Percentiles rank a stretch among this genome's conserved stretches.
phyloP scores from a whole-genome alignment of 2,113 vertebrate genomes.

The Oncorhynchus tshawytscha region DNA sequence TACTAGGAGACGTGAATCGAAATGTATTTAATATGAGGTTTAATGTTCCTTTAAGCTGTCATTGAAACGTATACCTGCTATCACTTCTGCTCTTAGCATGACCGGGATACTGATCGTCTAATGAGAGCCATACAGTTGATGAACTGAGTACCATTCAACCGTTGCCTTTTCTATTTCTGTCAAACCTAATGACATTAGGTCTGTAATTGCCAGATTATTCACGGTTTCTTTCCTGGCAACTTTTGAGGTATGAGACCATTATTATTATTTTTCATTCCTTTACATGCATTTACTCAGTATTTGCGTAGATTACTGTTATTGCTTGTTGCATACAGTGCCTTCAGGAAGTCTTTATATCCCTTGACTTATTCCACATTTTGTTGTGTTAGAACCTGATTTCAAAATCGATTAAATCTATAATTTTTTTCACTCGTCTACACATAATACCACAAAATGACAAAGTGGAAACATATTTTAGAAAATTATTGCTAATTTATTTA shows the following conservation, averaged over 20 bases:
- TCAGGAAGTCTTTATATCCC: no score
- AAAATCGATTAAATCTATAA: no score
- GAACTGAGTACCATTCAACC: constrained; percentile 76
- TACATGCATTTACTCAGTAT: neutral
- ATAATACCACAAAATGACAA: no score
- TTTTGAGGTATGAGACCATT: constrained; percentile 78
- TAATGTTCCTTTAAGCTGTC: constrained; percentile 80
- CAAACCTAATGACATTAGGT: constrained; percentile 77
- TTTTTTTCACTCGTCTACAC: no score
- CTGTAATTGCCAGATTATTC: constrained; percentile 81
- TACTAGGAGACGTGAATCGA: constrained; percentile 68
- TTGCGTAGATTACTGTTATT: neutral
- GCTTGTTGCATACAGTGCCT: neutral
- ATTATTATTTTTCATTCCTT: constrained; percentile 72
- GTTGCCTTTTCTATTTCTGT: constrained; percentile 79
- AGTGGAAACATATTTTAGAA: no score
- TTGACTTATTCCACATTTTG: no score
- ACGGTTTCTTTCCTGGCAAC: constrained; percentile 75
- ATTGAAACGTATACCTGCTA: constrained; percentile 74
- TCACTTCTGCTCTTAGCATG: constrained; percentile 61
- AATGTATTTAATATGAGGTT: constrained; percentile 61
- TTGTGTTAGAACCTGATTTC: no score
- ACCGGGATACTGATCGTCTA: constrained; percentile 66
- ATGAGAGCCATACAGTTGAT: constrained; percentile 66
- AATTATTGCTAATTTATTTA: no score